These are phyloP conservation scores for Lamellibrachia columna DNA, from an alignment of 2,888 invertebrate genomes.

Conservation along the genomic window DNA sequence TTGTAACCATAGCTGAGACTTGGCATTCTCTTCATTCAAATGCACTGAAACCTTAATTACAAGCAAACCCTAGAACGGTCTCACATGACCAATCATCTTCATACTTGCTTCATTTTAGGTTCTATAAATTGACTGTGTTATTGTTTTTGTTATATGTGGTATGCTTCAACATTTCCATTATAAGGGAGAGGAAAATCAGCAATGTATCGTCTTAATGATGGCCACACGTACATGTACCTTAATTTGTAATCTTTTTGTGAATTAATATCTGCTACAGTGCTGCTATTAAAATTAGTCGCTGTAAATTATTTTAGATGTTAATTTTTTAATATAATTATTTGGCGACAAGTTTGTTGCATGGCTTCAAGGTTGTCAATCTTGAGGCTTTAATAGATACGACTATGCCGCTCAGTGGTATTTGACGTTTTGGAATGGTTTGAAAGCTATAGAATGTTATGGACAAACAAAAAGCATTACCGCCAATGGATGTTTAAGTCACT, in stretches of 20 bases:
- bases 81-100: too few relatives aligned
- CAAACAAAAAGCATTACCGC: not conserved
- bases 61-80: too few relatives aligned
- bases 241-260: not conserved
- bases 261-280: not conserved
- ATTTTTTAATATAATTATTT: not conserved
- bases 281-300: not conserved
- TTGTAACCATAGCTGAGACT: too few relatives aligned
- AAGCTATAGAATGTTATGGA: not conserved
- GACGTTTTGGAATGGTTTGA: not conserved
- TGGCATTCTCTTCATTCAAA: too few relatives aligned
- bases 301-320: not conserved
- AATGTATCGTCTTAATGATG: too few relatives aligned
- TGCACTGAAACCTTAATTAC: too few relatives aligned
- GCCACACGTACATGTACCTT: too few relatives aligned
- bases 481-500: not conserved
- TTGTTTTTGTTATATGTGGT: too few relatives aligned
- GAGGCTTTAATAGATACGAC: not conserved
- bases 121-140: too few relatives aligned
- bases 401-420: not conserved
- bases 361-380: not conserved
- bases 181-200: too few relatives aligned
- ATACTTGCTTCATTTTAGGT: too few relatives aligned
- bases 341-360: not conserved
- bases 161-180: too few relatives aligned